These are phyloP conservation scores for Lasaia peninsularis DNA, from an alignment of 1,140 invertebrate species.

Conservation along the genomic window DNA sequence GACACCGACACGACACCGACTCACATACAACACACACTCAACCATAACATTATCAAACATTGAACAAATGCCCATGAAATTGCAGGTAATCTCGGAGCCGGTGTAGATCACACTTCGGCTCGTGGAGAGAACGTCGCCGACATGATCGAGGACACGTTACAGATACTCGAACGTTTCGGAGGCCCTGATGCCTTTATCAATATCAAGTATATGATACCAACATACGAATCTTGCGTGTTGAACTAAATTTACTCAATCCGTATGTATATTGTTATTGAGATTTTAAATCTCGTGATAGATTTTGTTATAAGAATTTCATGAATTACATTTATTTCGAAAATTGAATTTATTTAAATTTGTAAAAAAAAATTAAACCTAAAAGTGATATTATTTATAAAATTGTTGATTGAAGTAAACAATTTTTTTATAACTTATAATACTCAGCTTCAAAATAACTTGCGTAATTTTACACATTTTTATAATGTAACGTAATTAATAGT, in stretches of 20 bases:
- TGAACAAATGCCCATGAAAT: not conserved
- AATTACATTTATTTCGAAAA: too few relatives aligned
- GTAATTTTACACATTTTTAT: too few relatives aligned
- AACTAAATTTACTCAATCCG: conserved; percentile 56
- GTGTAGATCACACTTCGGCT: conserved; percentile 84
- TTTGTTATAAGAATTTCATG: not conserved
- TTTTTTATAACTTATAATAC: too few relatives aligned
- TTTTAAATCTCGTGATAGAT: not conserved
- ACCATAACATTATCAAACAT: too few relatives aligned
- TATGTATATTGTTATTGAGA: not conserved
- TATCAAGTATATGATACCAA: conserved; percentile 98
- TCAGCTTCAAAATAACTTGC: too few relatives aligned
- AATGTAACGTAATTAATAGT: too few relatives aligned
- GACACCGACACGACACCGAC: too few relatives aligned
- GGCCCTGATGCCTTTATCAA: conserved; percentile 97
- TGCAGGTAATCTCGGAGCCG: conserved; percentile 84
- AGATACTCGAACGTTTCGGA: conserved; percentile 91
- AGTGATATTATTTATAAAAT: too few relatives aligned
- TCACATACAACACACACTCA: too few relatives aligned
- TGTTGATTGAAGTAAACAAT: too few relatives aligned
- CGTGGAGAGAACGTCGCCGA: conserved; percentile 91
- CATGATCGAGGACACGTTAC: conserved; percentile 94
- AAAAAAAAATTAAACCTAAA: too few relatives aligned
- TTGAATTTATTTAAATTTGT: too few relatives aligned
- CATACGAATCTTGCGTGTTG: conserved; percentile 95